phyloP scores from a whole-genome alignment of 1,140 invertebrate species.

The Calephelis virginiensis region DNA sequence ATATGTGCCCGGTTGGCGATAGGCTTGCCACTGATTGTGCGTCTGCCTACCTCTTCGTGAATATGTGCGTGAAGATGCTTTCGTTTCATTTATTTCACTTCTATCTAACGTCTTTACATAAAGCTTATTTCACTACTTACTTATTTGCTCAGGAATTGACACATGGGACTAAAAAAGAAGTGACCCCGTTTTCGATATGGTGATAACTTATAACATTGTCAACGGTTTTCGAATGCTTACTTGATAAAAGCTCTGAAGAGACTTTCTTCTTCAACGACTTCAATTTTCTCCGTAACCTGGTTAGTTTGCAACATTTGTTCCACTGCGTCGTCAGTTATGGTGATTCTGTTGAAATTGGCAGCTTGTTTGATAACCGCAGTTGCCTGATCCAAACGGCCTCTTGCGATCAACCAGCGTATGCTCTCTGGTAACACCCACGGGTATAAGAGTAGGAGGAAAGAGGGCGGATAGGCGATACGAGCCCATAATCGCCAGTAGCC shows the following conservation, averaged over 20 bases:
- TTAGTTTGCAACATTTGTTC: constrained; percentile 62
- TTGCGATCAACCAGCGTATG: constrained; percentile 86
- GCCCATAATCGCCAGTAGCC: constrained; percentile 86
- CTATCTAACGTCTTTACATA: no score
- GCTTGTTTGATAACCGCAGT: constrained; percentile 81
- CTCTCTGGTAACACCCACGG: constrained; percentile 84
- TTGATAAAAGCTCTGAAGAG: constrained; percentile 55
- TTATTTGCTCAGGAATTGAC: no score
- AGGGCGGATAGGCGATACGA: constrained; percentile 83
- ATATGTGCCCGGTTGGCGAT: no score
- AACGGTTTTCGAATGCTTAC: constrained; percentile 36
- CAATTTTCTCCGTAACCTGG: constrained; percentile 39
- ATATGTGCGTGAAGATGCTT: no score
- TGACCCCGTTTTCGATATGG: no score
- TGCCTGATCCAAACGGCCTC: constrained; percentile 82
- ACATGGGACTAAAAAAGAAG: no score
- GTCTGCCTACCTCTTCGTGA: no score
- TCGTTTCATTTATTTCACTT: no score
- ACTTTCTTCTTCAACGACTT: constrained; percentile 48
- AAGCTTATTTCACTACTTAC: no score
- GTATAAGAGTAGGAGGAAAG: constrained; percentile 82
- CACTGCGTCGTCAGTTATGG: constrained; percentile 78
- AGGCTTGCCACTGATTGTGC: no score
- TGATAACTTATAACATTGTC: no score
- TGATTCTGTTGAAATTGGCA: constrained; percentile 82